Percentiles rank a stretch among this genome's conserved stretches.
These are phyloP conservation scores for Drosophila glabriapex DNA, from an alignment of 2,888 invertebrate species.

Conservation along the genomic window DNA sequence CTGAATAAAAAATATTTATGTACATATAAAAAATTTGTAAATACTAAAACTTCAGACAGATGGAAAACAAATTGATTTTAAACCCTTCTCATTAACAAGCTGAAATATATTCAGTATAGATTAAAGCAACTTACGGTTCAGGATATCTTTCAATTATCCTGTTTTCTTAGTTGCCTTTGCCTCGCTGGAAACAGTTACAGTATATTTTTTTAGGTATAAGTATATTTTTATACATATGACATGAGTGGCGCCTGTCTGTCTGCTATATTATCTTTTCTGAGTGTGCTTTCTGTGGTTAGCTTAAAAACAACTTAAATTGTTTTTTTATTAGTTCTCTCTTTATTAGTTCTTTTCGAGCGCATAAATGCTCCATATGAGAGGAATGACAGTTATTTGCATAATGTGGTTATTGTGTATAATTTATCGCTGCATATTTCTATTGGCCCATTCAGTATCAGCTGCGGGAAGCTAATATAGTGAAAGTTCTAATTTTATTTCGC, in stretches of 20 bases:
- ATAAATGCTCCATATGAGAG: slow-evolving; percentile 19
- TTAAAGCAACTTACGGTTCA: not conserved
- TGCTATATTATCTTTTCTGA: slow-evolving; percentile 25
- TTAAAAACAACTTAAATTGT: slow-evolving; percentile 34
- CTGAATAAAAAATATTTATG: not conserved
- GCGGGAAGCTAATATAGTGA: slow-evolving; percentile 31
- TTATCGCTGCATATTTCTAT: slow-evolving; percentile 6
- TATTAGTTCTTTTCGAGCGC: slow-evolving; percentile 12
- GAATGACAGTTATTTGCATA: slow-evolving; percentile 50
- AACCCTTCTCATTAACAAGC: not conserved
- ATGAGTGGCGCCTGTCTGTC: slow-evolving; percentile 40
- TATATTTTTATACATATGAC: slow-evolving; percentile 29
- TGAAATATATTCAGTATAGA: not conserved
- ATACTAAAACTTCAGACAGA: slow-evolving; percentile 8
- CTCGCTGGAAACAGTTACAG: slow-evolving; percentile 11
- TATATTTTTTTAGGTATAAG: slow-evolving; percentile 16
- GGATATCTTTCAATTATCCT: not conserved
- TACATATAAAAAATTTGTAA: not conserved
- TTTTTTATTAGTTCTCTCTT: slow-evolving; percentile 7
- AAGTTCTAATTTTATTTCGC: slow-evolving; percentile 31
- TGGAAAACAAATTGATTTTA: not conserved
- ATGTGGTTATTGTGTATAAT: slow-evolving; percentile 31
- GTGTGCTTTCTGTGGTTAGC: slow-evolving; percentile 30
- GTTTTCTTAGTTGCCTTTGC: slow-evolving; percentile 5
- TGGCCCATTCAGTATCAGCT: slow-evolving; percentile 20